Conservation (phyloP, 2,888 invertebrate species). For the Uloborus plumipes region DNA sequence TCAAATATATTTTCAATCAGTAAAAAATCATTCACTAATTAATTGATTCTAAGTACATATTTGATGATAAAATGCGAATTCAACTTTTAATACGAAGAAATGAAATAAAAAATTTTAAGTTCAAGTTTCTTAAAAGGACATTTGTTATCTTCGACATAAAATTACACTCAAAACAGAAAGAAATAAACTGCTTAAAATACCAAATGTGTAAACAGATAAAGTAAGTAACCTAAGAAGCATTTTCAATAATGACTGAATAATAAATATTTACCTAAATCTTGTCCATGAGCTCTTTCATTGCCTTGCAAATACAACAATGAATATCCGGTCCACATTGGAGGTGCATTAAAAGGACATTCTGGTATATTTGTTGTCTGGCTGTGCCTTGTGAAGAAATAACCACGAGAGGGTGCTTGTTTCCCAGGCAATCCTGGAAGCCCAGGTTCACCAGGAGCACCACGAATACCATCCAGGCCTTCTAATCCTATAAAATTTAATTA, state of each 20-base stretch:
- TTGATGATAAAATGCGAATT: no score
- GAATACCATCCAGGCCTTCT: conserved; percentile 60
- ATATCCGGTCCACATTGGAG: conserved; percentile 95
- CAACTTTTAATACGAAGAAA: no score
- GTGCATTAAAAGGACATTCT: conserved; percentile 86
- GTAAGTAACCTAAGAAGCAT: not conserved
- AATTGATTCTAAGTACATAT: no score
- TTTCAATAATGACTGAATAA: not conserved
- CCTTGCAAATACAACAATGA: conserved; percentile 95
- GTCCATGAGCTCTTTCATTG: conserved; percentile 95
- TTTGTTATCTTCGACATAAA: no score
- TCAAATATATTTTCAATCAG: no score
- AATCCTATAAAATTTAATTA: conserved; percentile 42
- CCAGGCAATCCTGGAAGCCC: conserved; percentile 73
- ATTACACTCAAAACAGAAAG: not conserved
- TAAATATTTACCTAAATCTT: conserved; percentile 83
- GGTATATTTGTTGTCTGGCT: conserved; percentile 89
- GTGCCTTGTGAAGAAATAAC: conserved; percentile 89
- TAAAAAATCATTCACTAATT: no score
- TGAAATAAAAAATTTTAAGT: no score
- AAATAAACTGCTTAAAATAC: not conserved
- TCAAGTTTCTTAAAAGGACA: no score
- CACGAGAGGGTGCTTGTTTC: conserved; percentile 78
- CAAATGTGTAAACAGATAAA: not conserved
- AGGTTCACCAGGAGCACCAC: conserved; percentile 73